Base-by-base conservation (phyloP, 2,113 vertebrate species). In the Oryzias woworae region DNA sequence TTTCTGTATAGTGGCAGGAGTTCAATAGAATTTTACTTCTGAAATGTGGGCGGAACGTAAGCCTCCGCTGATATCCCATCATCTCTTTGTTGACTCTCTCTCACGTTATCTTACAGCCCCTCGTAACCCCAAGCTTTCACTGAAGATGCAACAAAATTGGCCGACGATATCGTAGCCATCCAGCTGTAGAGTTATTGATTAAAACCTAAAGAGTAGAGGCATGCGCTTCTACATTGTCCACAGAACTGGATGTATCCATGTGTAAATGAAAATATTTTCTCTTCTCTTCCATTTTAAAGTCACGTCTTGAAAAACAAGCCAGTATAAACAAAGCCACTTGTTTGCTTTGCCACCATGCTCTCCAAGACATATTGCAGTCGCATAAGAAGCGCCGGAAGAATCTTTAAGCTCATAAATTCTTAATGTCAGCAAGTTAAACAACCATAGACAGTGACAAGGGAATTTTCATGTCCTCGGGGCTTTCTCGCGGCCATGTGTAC, bases 371-470 rank as follows among this genome's bases (percentile, higher is more conserved):
- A 74, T 69, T 71, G 66, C 71, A 57, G 59, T 36, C 54, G 56
- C 62, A 57, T 36, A 43, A 76, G 53, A 36, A 66, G 58, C 0
- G 44, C 62, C 67, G 26, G 57, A 76, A 75, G 64, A 70, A 71
- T 76, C 62, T 71, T 84, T 69, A 67, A 75, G 48, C 78, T 78
- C 66, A 86, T 89, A 75, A 79, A 90, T 90, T 82, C 69, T 88
- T 91, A 88, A 91, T 90, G 77, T 73, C 62, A 69, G 58, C 10
- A 52, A 83, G 86, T 90, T 85, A 82, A 85, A 82, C 64, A 87
- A 77, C 83, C 56, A 50, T 57, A 81, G 75, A 85, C 71, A 14
- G 65, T 13, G 62, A 68, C 71, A 62, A 65, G 74, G 72, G 80
- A 73, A 62, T 66, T 47, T 20, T 54, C 64, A 69, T 73, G 43